Evolutionary conservation across 2,797 vertebrate genomes (phyloP), one percentile per base, ranked within the genome.

Genomic region (Erithacus rubecula): DNA sequence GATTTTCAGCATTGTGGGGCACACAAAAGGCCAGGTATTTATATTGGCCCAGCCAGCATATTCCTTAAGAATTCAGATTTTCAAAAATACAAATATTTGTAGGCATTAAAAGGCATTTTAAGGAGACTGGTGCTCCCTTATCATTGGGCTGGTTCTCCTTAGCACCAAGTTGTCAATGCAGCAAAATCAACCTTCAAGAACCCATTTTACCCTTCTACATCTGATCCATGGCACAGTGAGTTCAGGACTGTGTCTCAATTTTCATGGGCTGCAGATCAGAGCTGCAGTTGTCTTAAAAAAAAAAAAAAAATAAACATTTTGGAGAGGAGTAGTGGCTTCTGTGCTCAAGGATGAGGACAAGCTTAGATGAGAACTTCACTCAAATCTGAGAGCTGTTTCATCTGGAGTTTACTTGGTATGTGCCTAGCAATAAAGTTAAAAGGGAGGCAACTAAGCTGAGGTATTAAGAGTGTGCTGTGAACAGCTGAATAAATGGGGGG

Each of bases 401-500:
- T 80, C 78, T 32, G 12, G 60, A 78, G 72, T 51, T 90, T 58
- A 90, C 56, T 77, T 83, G 93, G 41, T 63, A 76, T 72, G 87
- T 87, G 87, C 95, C 94, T 23, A 86, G 88, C 64, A 91, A 88
- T 80, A 89, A 93, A 81, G 86, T 80, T 95, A 93, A 95, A 96
- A 95, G 79, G 93, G 80, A 86, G 86, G 37, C 86, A 83, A 86
- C 91, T 89, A 89, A 94, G 86, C 77, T 53, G 89, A 89, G 91
- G 90, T 88, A 95, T 87, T 92, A 94, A 72, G 92, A 88, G 87
- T 34, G 53, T 37, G 72, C 86, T n/a, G 71, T 43, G 90, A 94
- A 69, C 34, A 91, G 94, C 94, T 89, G 80, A 95, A 96, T 87
- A 92, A 94, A 95, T 58, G 67, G 74, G 37, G 15, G 15, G 44